Evolutionary conservation across 92 coral and sea anemone genomes (phyloP).

Genomic region (Heliopora coerulea): DNA sequence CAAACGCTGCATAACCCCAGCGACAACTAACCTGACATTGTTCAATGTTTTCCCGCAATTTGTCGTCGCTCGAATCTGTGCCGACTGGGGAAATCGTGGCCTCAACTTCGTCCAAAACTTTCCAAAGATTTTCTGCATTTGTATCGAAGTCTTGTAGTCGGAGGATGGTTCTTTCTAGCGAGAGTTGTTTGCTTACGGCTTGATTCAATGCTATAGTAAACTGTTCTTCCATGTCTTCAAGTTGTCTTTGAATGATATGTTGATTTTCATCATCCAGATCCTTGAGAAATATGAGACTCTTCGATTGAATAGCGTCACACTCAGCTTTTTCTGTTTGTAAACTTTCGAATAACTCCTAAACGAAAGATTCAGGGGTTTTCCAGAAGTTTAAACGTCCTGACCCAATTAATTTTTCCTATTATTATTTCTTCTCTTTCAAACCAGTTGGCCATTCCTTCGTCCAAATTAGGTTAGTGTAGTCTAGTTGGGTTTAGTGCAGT

Average conservation of each 20-base stretch:
- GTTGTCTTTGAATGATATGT: conserved; percentile 57
- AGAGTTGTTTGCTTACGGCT: conserved; percentile 66
- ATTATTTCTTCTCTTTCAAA: too few species aligned
- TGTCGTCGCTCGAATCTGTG: neutral
- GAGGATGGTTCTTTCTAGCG: neutral
- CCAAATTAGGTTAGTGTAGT: too few species aligned
- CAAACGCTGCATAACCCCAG: too few species aligned
- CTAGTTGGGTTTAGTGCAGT: too few species aligned
- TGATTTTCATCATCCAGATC: conserved; percentile 66
- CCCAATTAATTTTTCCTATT: too few species aligned
- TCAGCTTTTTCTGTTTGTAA: conserved; percentile 18
- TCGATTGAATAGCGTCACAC: conserved; percentile 42
- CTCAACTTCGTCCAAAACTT: conserved; percentile 21
- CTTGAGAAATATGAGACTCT: conserved; percentile 55
- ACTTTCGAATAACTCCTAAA: conserved; percentile 4
- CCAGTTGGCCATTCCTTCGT: too few species aligned
- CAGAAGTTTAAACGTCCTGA: too few species aligned
- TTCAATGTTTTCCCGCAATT: conserved; percentile 7
- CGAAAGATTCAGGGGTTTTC: too few species aligned
- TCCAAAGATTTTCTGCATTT: conserved; percentile 13
- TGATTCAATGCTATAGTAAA: conserved; percentile 67
- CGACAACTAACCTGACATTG: conserved; percentile 13
- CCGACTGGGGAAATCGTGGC: neutral
- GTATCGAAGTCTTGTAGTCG: conserved; percentile 22
- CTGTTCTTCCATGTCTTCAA: conserved; percentile 57